Conservation (phyloP, 2,797 vertebrate genomes). For the Halcyon leucocephala region DNA sequence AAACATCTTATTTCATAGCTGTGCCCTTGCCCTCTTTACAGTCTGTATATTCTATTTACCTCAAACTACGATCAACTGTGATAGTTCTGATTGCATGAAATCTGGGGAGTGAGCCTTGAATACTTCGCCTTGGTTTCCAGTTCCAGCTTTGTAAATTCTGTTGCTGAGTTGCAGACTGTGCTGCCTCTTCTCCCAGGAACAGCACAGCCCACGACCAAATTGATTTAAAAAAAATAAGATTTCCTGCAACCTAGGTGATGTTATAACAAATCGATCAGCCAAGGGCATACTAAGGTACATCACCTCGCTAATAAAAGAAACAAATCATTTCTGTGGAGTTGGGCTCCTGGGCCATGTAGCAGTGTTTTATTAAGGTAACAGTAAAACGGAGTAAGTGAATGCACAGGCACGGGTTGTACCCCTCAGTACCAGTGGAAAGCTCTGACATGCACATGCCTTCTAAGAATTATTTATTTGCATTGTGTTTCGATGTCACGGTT, state of each 20-base stretch:
- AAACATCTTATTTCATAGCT: background rate
- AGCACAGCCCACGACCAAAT: background rate
- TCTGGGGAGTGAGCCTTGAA: background rate
- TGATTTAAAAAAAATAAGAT: conserved; percentile 34
- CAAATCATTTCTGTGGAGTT: conserved; percentile 33
- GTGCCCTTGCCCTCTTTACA: background rate
- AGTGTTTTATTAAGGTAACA: conserved; percentile 9
- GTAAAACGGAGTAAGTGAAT: conserved; percentile 41
- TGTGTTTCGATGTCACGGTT: background rate
- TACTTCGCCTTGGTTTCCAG: background rate
- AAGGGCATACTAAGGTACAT: conserved; percentile 59
- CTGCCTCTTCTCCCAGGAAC: conserved; percentile 18
- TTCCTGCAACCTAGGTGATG: conserved; percentile 48
- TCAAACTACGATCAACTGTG: background rate
- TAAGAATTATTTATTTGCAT: background rate
- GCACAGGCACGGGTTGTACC: background rate
- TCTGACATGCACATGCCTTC: background rate
- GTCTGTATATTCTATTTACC: background rate
- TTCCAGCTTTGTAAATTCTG: background rate
- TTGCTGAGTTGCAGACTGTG: background rate
- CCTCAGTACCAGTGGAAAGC: background rate
- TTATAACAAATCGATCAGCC: conserved; percentile 44
- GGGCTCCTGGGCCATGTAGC: conserved; percentile 58
- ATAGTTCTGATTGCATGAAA: background rate
- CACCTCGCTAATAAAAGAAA: conserved; percentile 6